Percentiles rank a stretch among this genome's conserved stretches.
phyloP scores from a whole-genome alignment of 2,888 invertebrate species.

The Cantharis rufa region DNA sequence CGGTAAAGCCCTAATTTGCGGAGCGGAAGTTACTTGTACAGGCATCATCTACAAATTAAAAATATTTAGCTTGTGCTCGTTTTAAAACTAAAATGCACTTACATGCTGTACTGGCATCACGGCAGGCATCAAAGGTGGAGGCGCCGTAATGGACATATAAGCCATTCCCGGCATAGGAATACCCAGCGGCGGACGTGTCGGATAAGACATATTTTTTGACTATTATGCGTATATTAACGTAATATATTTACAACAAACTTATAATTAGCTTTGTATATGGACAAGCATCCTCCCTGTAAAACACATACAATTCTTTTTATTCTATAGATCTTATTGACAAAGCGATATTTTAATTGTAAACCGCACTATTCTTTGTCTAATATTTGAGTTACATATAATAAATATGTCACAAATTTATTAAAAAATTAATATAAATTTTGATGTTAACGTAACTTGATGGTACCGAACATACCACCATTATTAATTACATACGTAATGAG shows the following conservation, averaged over 20 bases:
- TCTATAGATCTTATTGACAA: background rate
- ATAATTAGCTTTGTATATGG: background rate
- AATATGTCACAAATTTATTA: background rate
- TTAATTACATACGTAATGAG: background rate
- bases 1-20: constrained; percentile 54
- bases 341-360: background rate
- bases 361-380: background rate
- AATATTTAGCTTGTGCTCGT: constrained; percentile 16
- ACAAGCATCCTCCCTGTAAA: background rate
- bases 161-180: constrained; percentile 69
- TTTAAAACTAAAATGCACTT: constrained; percentile 52
- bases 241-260: background rate
- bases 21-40: constrained; percentile 54
- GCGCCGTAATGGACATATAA: constrained; percentile 63
- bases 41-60: constrained; percentile 59
- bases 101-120: constrained; percentile 76
- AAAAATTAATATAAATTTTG: background rate
- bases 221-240: background rate
- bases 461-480: background rate
- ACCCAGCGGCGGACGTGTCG: constrained; percentile 79
- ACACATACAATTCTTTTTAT: background rate
- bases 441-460: background rate
- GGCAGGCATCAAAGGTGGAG: constrained; percentile 73
- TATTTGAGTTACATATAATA: background rate
- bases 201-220: constrained; percentile 78